Evolutionary conservation across 2,888 invertebrate genomes (phyloP).

Genomic region (Platycheirus albimanus): DNA sequence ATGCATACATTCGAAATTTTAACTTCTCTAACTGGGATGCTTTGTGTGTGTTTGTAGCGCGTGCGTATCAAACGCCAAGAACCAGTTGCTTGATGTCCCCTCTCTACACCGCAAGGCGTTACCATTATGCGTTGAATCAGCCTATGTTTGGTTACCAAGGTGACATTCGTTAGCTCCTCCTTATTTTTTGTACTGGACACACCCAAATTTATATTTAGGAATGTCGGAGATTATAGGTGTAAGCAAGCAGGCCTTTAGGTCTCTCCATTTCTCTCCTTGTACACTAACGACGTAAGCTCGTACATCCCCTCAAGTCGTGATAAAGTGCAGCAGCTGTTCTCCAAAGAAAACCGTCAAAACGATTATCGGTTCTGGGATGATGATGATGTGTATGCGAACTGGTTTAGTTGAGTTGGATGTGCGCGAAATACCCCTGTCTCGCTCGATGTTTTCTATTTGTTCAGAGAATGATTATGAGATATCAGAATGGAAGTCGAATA

Average conservation of each 20-base stretch:
- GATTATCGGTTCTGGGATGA: constrained; percentile 67
- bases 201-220: constrained; percentile 21
- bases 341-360: constrained; percentile 58
- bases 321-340: constrained; percentile 73
- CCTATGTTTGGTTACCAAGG: constrained; percentile 63
- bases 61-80: constrained; percentile 44
- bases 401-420: constrained; percentile 42
- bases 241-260: constrained; percentile 17
- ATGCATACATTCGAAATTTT: constrained; percentile 20
- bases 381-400: constrained; percentile 52
- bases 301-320: constrained; percentile 45
- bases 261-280: constrained; percentile 53
- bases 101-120: constrained; percentile 35
- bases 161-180: constrained; percentile 49
- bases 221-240: constrained; percentile 46
- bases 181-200: neutral
- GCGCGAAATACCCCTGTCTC: constrained; percentile 63
- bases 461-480: constrained; percentile 68
- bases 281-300: constrained; percentile 45
- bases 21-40: constrained; percentile 18
- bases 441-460: constrained; percentile 69
- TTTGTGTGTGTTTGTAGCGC: constrained; percentile 55
- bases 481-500: constrained; percentile 53
- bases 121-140: constrained; percentile 1
- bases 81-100: constrained; percentile 65